phyloP scores from a whole-genome alignment of 2,113 vertebrate genomes.

The Mobula hypostoma region DNA sequence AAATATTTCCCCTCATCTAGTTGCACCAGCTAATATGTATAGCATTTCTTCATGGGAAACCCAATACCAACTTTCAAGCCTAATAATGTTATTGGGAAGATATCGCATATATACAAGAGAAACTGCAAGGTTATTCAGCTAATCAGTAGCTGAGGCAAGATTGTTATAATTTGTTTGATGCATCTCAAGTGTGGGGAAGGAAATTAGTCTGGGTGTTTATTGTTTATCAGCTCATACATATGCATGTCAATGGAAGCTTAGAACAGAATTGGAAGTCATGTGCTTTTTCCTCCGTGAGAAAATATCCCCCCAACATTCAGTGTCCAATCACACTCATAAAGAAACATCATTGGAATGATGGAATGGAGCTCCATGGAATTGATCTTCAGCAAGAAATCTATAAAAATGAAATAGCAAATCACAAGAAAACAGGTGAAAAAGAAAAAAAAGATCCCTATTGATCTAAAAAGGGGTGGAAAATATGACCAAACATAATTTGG shows the following conservation, averaged over 20 bases:
- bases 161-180: too few relatives aligned
- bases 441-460: background rate
- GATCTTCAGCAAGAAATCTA: background rate
- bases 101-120: too few relatives aligned
- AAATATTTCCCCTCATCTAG: background rate
- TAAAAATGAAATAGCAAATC: background rate
- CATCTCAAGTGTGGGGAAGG: background rate
- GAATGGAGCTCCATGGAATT: background rate
- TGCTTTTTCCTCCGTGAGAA: background rate
- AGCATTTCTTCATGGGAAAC: too few relatives aligned
- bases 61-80: too few relatives aligned
- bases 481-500: too few relatives aligned
- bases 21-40: too few relatives aligned
- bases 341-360: background rate
- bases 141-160: too few relatives aligned
- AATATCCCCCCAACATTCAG: background rate
- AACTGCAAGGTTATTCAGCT: too few relatives aligned
- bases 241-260: background rate
- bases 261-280: background rate
- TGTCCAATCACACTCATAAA: background rate
- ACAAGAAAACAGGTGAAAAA: background rate
- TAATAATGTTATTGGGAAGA: too few relatives aligned
- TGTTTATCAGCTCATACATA: background rate
- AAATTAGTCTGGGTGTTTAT: background rate
- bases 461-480: background rate